Evolutionary conservation across 2,113 vertebrate species (phyloP), one percentile per base, ranked within the genome.

Genomic region (Dicrurus megarhynchus): DNA sequence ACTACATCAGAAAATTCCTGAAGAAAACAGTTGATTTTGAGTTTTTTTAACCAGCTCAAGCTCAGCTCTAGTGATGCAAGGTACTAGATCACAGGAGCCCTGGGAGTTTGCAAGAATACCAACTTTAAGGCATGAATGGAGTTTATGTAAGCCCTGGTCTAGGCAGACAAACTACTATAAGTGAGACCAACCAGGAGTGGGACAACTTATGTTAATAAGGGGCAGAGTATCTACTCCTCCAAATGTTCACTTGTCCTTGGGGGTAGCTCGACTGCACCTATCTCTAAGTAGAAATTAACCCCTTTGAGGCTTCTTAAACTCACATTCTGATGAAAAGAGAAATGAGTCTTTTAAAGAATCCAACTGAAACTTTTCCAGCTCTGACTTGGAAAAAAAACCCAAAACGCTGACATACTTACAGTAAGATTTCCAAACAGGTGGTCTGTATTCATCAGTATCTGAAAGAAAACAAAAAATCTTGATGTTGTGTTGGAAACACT

Each of bases 371-470:
- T 21, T 90, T 88, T 83, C 55, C 27, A 65, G 52, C 42, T 44
- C 33, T 37, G 16, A 75, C 46, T 68, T 39, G 33, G 30, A 3
- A 64, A 53, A 80, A 44, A 39, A 5, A 0, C 9, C 33, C 44
- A 17, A 50, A 63, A 56, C 2, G 10, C 12, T 61, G 78, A 78
- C 57, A 93, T 98, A 99, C 99, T 99, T 97, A 99, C 99, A 97
- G 82, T 99, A 99, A 79, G 99, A 99, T 96, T 99, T 99, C 99
- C 99, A 99, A 96, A 99, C 98, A 80, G 99, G 98, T 91, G 99
- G 99, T 97, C 98, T 98, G 95, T 98, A 99, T 97, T 99, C 99
- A 98, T 99, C 98, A 89, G 98, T 98, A 98, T 99, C 99, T 99
- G 97, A 97, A 97, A 98, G 57, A 96, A 97, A 93, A 93, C 88